phyloP scores from a whole-genome alignment of 2,888 invertebrate genomes.

The Nomada goodeniana region DNA sequence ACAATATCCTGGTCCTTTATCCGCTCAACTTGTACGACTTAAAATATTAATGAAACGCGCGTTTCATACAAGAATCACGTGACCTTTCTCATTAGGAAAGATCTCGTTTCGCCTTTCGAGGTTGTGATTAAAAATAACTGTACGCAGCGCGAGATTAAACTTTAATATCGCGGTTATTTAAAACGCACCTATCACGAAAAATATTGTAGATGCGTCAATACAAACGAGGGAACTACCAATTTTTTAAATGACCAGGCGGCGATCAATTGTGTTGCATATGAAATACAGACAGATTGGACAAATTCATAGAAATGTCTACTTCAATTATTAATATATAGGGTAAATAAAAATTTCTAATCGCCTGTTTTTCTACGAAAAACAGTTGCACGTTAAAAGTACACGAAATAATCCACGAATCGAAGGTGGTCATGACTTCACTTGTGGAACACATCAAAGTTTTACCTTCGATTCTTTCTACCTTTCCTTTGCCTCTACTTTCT shows the following conservation, averaged over 20 bases:
- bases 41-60: neutral
- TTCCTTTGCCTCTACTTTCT: neutral
- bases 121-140: neutral
- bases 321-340: neutral
- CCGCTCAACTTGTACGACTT: neutral
- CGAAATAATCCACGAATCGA: neutral
- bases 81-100: neutral
- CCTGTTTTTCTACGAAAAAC: neutral
- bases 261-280: neutral
- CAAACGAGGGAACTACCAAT: neutral
- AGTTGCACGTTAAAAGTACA: neutral
- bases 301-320: neutral
- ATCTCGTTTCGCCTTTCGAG: neutral
- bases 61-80: neutral
- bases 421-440: neutral
- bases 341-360: neutral
- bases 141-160: neutral
- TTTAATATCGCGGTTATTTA: neutral
- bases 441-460: slow-evolving; percentile 26
- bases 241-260: neutral
- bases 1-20: neutral
- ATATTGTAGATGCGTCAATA: neutral
- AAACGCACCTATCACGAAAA: neutral
- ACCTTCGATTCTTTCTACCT: slow-evolving; percentile 15
- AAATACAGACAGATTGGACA: too few species aligned